A percentile compares a stretch with the other conserved stretches of the same genome.
These are phyloP conservation scores for Batillaria attramentaria DNA, from an alignment of 1,140 invertebrate genomes.

Conservation along the genomic window DNA sequence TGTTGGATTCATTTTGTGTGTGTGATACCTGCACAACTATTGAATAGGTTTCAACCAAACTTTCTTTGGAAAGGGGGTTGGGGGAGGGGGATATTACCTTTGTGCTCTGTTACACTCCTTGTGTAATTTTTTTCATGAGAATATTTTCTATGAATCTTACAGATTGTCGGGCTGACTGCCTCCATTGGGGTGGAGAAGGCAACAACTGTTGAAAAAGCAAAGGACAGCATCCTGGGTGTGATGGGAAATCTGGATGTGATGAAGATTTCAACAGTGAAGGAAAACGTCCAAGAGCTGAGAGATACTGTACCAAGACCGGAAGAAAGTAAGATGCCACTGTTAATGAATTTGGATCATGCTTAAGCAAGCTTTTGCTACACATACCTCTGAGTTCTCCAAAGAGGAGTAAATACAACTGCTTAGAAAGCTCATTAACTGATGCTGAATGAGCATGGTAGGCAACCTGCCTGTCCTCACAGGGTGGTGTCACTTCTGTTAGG, in stretches of 20 bases:
- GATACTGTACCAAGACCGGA: constrained; percentile 50
- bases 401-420: background rate
- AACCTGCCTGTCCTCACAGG: no score
- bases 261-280: constrained; percentile 54
- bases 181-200: constrained; percentile 67
- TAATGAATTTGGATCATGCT: background rate
- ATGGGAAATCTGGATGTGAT: constrained; percentile 62
- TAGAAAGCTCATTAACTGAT: no score
- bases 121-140: no score
- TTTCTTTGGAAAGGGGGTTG: no score
- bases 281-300: constrained; percentile 51
- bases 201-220: constrained; percentile 50
- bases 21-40: no score
- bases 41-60: no score
- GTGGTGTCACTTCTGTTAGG: no score
- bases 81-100: no score
- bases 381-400: background rate
- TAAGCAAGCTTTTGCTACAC: background rate
- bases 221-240: constrained; percentile 57
- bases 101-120: no score
- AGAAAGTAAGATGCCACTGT: constrained; percentile 46
- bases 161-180: constrained; percentile 70
- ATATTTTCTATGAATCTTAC: no score
- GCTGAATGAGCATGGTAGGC: background rate
- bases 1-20: no score